Conservation (phyloP, 2,113 vertebrate species). For the Melanerpes aurifrons region DNA sequence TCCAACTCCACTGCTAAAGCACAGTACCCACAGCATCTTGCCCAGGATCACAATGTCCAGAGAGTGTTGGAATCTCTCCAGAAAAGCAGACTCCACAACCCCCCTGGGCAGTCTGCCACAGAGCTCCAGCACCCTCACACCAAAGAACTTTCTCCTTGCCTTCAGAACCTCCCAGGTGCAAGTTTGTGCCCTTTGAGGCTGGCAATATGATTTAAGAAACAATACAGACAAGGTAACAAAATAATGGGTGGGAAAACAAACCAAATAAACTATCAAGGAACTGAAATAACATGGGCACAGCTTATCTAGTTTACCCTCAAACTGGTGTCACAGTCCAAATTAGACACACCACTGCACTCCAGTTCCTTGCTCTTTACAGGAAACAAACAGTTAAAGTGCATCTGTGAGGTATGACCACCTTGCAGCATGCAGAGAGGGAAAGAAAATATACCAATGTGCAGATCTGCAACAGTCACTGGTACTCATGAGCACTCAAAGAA, state of each 20-base stretch:
- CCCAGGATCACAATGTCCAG: too few relatives aligned
- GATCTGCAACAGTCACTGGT: background rate
- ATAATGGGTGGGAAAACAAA: too few relatives aligned
- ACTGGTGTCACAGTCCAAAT: too few relatives aligned
- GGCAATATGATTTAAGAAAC: background rate
- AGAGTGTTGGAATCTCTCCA: too few relatives aligned
- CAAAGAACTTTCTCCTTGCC: too few relatives aligned
- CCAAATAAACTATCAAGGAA: background rate
- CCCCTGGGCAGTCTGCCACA: too few relatives aligned
- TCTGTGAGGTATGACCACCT: background rate
- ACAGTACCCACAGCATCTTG: too few relatives aligned
- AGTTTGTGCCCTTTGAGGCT: background rate
- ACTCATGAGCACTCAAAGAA: accelerated
- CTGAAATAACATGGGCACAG: background rate
- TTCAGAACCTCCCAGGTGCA: too few relatives aligned
- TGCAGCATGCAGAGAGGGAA: background rate
- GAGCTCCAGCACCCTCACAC: too few relatives aligned
- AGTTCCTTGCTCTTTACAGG: accelerated
- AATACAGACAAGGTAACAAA: background rate
- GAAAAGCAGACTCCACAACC: too few relatives aligned
- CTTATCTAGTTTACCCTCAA: background rate
- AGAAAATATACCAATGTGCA: accelerated
- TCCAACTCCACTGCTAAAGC: too few relatives aligned
- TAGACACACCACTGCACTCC: background rate
- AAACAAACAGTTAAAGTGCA: background rate